A percentile compares a stretch with the other conserved stretches of the same genome.
phyloP scores from a whole-genome alignment of 1,140 invertebrate genomes.

The Cataglyphis hispanica region DNA sequence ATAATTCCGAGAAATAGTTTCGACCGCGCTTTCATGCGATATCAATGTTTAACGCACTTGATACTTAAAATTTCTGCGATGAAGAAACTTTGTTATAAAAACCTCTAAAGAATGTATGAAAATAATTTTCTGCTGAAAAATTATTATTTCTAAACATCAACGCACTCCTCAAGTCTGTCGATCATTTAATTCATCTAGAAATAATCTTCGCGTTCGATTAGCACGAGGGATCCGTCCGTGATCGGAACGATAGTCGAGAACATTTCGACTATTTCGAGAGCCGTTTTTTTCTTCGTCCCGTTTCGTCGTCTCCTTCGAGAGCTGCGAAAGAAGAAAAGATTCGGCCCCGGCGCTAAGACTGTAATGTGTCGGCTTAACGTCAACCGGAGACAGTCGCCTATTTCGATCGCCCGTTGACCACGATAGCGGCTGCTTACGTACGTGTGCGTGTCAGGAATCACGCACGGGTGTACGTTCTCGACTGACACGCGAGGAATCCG shows the following conservation, averaged over 20 bases:
- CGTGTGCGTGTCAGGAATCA: conserved; percentile 36
- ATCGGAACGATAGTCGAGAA: conserved; percentile 28
- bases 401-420: conserved; percentile 45
- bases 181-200: conserved; percentile 9
- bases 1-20: conserved; percentile 16
- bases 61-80: background rate
- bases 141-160: background rate
- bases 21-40: background rate
- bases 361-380: conserved; percentile 79
- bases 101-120: background rate
- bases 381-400: conserved; percentile 72
- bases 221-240: conserved; percentile 35
- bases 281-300: conserved; percentile 55
- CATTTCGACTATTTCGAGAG: conserved; percentile 61
- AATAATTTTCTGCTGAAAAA: background rate
- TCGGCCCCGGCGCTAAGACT: conserved; percentile 63
- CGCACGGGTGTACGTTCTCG: conserved; percentile 17
- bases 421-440: background rate
- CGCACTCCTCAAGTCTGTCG: no score
- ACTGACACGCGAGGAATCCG: conserved; percentile 49
- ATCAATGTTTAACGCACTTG: background rate
- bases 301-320: conserved; percentile 20
- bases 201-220: conserved; percentile 28
- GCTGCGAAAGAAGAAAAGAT: conserved; percentile 37
- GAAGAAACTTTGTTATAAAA: background rate